Percentiles rank a stretch among this genome's conserved stretches.
These are phyloP conservation scores for Rhyacichthys aspro DNA, from an alignment of 2,797 vertebrate genomes.

Conservation along the genomic window DNA sequence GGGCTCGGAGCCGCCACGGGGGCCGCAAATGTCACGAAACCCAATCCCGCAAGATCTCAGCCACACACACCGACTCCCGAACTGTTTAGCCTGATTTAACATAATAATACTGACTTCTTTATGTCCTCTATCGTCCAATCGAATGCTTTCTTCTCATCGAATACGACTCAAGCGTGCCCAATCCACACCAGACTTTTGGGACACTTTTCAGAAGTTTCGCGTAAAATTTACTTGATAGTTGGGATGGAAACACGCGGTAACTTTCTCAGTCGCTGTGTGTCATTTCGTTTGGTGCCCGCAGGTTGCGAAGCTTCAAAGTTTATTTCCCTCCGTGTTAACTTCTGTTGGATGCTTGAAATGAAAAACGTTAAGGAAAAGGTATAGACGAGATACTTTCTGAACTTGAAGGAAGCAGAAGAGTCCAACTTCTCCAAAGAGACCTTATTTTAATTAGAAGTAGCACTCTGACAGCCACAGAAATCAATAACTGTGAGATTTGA, in stretches of 20 bases:
- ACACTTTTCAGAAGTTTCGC: constrained; percentile 65
- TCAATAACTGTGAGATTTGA: background rate
- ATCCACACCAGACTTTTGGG: constrained; percentile 62
- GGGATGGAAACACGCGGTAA: constrained; percentile 51
- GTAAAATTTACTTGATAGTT: constrained; percentile 70
- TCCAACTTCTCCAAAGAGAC: background rate
- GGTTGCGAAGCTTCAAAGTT: constrained; percentile 81
- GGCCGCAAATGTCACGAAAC: constrained; percentile 90
- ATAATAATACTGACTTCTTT: constrained; percentile 1
- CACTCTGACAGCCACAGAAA: background rate
- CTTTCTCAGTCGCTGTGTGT: constrained; percentile 42
- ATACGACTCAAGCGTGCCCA: constrained; percentile 40
- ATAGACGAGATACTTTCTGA: constrained; percentile 11
- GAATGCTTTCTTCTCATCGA: constrained; percentile 37
- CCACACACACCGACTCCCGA: constrained; percentile 29
- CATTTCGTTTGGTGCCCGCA: constrained; percentile 76
- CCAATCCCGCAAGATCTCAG: constrained; percentile 74
- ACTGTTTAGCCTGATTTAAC: constrained; percentile 21
- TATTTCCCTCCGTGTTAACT: constrained; percentile 65
- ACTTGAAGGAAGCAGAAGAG: background rate
- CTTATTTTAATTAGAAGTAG: background rate
- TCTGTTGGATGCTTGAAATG: constrained; percentile 66
- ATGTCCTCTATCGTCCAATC: constrained; percentile 21
- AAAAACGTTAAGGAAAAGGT: constrained; percentile 34
- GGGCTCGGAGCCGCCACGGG: constrained; percentile 77